Percentiles rank a stretch among this genome's conserved stretches.
phyloP scores from a whole-genome alignment of 1,140 invertebrate species.

The Camponotus floridanus region DNA sequence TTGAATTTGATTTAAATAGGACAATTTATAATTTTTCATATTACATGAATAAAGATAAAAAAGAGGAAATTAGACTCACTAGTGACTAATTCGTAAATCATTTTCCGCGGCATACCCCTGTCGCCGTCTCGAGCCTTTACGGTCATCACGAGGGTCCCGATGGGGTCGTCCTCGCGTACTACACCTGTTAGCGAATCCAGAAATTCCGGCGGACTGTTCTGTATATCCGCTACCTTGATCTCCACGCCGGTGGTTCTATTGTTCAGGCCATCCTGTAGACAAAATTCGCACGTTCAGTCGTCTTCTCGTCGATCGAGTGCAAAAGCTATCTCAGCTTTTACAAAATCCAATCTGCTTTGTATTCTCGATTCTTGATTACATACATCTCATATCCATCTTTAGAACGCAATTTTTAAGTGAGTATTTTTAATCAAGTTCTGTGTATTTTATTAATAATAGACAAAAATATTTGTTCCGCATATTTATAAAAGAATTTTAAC shows the following conservation, averaged over 20 bases:
- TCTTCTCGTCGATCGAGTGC: not conserved
- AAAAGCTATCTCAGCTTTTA: not conserved
- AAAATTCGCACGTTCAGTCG: slow-evolving; percentile 60
- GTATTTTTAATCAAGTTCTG: no score
- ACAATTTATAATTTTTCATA: not conserved
- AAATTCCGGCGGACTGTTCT: slow-evolving; percentile 94
- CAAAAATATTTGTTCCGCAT: no score
- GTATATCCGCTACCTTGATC: slow-evolving; percentile 93
- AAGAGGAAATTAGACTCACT: slow-evolving; percentile 88
- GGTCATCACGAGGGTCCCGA: slow-evolving; percentile 93
- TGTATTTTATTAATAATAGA: no score
- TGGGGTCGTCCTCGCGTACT: slow-evolving; percentile 93
- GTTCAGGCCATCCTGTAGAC: slow-evolving; percentile 92
- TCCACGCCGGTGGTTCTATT: slow-evolving; percentile 91
- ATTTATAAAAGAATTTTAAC: no score
- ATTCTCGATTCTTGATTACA: not conserved
- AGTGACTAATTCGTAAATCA: slow-evolving; percentile 92
- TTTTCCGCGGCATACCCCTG: slow-evolving; percentile 91
- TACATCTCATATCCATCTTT: no score
- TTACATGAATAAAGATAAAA: not conserved
- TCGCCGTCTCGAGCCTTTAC: slow-evolving; percentile 94
- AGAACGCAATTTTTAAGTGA: no score
- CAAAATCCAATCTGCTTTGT: not conserved
- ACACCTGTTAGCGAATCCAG: slow-evolving; percentile 92
- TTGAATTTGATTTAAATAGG: not conserved